phyloP scores from a whole-genome alignment of 2,888 invertebrate genomes.

The Cacoxenus indagator region DNA sequence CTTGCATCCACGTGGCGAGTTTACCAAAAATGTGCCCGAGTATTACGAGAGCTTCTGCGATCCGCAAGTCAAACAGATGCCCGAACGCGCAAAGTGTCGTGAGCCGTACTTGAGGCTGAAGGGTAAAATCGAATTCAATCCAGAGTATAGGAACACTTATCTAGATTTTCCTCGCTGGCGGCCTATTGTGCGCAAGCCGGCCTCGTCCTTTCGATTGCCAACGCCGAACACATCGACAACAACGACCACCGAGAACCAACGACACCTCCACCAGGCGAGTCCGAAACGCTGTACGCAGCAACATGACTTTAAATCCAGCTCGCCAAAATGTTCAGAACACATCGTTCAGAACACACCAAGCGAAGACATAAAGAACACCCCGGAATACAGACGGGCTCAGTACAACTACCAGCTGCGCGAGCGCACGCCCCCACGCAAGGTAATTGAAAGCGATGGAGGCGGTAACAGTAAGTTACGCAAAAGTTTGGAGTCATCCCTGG shows the following conservation, averaged over 20 bases:
- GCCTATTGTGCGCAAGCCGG: conserved; percentile 67
- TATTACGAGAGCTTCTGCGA: conserved; percentile 70
- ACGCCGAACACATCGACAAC: conserved; percentile 46
- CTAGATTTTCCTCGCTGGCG: conserved; percentile 68
- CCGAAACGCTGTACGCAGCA: conserved; percentile 36
- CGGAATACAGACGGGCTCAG: conserved; percentile 68
- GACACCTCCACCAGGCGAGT: conserved; percentile 22
- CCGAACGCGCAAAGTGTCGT: conserved; percentile 68
- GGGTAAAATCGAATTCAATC: conserved; percentile 70
- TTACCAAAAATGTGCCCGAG: conserved; percentile 67
- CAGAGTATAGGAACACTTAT: conserved; percentile 69
- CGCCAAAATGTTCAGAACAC: conserved; percentile 26
- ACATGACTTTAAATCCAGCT: conserved; percentile 42
- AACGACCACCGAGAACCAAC: conserved; percentile 26
- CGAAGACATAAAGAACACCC: conserved; percentile 62
- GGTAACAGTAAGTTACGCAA: conserved; percentile 40
- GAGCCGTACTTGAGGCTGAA: conserved; percentile 67
- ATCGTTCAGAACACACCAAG: conserved; percentile 26
- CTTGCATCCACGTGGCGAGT: conserved; percentile 63
- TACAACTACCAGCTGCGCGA: conserved; percentile 67
- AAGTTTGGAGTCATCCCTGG: conserved; percentile 48
- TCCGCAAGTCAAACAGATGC: conserved; percentile 66
- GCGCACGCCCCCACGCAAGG: conserved; percentile 51
- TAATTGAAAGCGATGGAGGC: conserved; percentile 34
- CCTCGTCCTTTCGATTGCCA: conserved; percentile 66